Evolutionary conservation across 2,797 vertebrate genomes (phyloP), one percentile per base, ranked within the genome.

Genomic region (Dicrostonyx torquatus): DNA sequence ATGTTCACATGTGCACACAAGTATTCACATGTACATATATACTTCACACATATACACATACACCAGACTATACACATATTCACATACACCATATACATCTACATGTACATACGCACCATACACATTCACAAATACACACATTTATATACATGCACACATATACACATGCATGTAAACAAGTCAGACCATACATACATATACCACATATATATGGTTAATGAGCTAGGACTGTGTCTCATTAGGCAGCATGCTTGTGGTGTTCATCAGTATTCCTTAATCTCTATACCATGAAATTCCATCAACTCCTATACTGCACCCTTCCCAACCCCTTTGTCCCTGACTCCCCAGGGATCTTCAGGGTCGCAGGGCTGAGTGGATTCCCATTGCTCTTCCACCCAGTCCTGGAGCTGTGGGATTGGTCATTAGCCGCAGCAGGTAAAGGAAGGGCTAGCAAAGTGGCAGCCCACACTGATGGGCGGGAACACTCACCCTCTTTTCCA

Each of bases 221-320:
- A 17, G 43, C 70, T 12, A 37, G 2, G 84, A 87, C 93, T 95
- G 96, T 3, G 55, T 91, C 22, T 95, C 96, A 94, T 94, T 97
- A 97, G 80, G 92, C 13, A 82, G 94, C 5, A 3, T 68, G 94
- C 95, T 78, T 50, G 90, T 93, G 95, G 93, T 89, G 88, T 86
- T 34, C 53, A 85, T 87, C 83, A 13, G 89, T 92, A 91, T 88
- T 87, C 94, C 78, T 70, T 7, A 82, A 58, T 55, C 94, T 45
- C 37, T 12, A 91, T 94, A 96, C 95, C 96, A 94, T 96, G 96
- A 97, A 95, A 97, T 89, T 96, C 93, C 95, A 97, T 96, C 97
- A 96, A 66, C 83, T 96, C 93, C 87, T 50, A 80, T 76, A 31
- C 87, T 68, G 76, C n/a, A 24, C 55, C 72, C 26, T 64, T 78